Base-by-base conservation (phyloP, 2,113 vertebrate species). In the Cololabis saira region DNA sequence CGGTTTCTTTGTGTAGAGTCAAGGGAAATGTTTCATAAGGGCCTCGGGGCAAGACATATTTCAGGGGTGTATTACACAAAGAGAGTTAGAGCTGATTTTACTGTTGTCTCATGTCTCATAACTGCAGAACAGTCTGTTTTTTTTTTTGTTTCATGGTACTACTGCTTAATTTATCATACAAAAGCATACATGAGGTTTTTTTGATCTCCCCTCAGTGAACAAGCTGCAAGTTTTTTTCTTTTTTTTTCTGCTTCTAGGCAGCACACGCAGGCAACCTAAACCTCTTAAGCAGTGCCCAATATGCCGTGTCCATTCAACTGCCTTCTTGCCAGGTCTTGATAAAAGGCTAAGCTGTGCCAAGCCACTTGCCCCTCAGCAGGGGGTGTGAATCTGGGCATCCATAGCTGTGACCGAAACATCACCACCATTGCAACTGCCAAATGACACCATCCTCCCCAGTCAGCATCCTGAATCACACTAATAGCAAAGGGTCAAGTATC, bases 361-460 rank as follows among this genome's bases (percentile, higher is more conserved):
- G 56, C 61, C 77, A 70, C 67, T 79, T 80, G 75, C 70, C 62
- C 77, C 67, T 58, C 54, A 4, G 63, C 11, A 16, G 82, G 71
- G 21, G 58, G 51, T 43, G 37, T 47, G 53, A 66, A 71, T 86
- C 73, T 71, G 73, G 67, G 56, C 63, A 52, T 62, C 72, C 61
- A 83, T 78, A 74, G 63, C 76, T 53, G 33, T 45, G 61, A 70
- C 58, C 12, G 12, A 15, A 58, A 61, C 64, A 51, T 50, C 61
- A 57, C 74, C 59, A 16, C 76, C 76, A 82, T 37, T 61, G 71
- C 62, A 67, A 86, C 85, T 79, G 69, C 78, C 76, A 75, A 74
- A 77, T 73, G 57, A 76, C 80, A 69, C 63, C 50, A 4, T n/a
- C 48, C 58, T 19, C 44, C 54, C 62, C 0, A 13, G n/a, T 21